Evolutionary conservation across 1,140 invertebrate genomes (phyloP).

Genomic region (Lysiphlebus fabarum): DNA sequence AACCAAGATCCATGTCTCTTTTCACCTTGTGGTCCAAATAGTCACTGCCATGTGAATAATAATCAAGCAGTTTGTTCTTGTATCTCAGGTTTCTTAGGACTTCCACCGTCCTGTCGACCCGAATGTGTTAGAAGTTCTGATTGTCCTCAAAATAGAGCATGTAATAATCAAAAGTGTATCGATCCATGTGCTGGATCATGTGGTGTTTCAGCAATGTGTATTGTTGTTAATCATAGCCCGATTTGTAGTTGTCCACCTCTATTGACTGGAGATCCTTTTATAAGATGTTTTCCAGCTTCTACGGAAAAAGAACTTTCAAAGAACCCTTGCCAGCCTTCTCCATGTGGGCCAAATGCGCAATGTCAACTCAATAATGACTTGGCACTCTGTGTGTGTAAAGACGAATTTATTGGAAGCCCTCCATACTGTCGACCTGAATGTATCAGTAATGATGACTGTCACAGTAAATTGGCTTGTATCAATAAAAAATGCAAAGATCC

Average conservation of each 20-base stretch:
- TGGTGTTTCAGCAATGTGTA: slow-evolving; percentile 60
- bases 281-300: slow-evolving; percentile 44
- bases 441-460: slow-evolving; percentile 57
- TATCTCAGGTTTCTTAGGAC: slow-evolving; percentile 48
- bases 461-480: slow-evolving; percentile 56
- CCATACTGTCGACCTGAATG: slow-evolving; percentile 60
- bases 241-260: slow-evolving; percentile 68
- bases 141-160: slow-evolving; percentile 50
- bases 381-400: slow-evolving; percentile 62
- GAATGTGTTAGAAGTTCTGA: slow-evolving; percentile 54
- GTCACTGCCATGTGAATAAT: slow-evolving; percentile 54
- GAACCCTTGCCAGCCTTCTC: slow-evolving; percentile 67
- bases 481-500: slow-evolving; percentile 60
- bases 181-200: slow-evolving; percentile 58
- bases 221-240: slow-evolving; percentile 73
- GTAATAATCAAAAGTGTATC: slow-evolving; percentile 55
- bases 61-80: slow-evolving; percentile 52
- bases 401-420: slow-evolving; percentile 51
- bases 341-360: slow-evolving; percentile 69
- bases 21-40: slow-evolving; percentile 61
- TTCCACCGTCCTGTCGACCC: slow-evolving; percentile 55
- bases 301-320: slow-evolving; percentile 43
- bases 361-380: slow-evolving; percentile 60
- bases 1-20: slow-evolving; percentile 48
- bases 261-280: slow-evolving; percentile 71